Conservation (phyloP, 1,140 invertebrate genomes). For the Scaptomyza pallida region DNA sequence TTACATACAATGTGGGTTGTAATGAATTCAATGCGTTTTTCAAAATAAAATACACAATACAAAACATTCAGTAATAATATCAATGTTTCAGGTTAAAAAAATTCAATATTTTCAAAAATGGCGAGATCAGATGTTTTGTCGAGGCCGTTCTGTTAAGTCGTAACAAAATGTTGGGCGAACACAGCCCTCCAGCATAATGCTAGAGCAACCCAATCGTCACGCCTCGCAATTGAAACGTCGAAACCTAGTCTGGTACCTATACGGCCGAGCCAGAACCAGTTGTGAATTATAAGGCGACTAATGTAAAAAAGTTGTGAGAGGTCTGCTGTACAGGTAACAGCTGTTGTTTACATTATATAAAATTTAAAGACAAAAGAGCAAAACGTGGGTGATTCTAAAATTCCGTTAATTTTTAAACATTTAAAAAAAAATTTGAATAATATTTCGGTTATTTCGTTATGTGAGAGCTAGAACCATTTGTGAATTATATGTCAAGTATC, state of each 20-base stretch:
- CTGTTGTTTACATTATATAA: neutral
- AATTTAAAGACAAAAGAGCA: no score
- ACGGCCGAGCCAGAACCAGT: slow-evolving; percentile 28
- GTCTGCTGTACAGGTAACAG: slow-evolving; percentile 5
- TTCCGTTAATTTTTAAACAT: no score
- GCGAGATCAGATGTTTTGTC: slow-evolving; percentile 74
- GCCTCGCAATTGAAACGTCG: neutral
- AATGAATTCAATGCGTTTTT: no score
- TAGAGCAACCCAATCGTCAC: slow-evolving; percentile 71
- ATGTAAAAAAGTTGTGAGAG: neutral
- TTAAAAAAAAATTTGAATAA: no score
- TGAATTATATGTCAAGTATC: no score
- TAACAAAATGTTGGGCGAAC: slow-evolving; percentile 76
- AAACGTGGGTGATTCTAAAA: no score
- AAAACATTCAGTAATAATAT: no score
- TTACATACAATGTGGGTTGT: no score
- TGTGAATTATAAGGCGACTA: slow-evolving; percentile 46
- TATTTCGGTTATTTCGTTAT: no score
- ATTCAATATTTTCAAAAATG: neutral
- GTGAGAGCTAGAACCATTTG: no score
- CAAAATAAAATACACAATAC: no score
- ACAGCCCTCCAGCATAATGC: slow-evolving; percentile 67
- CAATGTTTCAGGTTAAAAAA: no score
- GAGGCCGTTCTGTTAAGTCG: slow-evolving; percentile 72
- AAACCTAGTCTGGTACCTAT: neutral